Conservation (phyloP, 2,113 vertebrate species). For the Etheostoma cragini region DNA sequence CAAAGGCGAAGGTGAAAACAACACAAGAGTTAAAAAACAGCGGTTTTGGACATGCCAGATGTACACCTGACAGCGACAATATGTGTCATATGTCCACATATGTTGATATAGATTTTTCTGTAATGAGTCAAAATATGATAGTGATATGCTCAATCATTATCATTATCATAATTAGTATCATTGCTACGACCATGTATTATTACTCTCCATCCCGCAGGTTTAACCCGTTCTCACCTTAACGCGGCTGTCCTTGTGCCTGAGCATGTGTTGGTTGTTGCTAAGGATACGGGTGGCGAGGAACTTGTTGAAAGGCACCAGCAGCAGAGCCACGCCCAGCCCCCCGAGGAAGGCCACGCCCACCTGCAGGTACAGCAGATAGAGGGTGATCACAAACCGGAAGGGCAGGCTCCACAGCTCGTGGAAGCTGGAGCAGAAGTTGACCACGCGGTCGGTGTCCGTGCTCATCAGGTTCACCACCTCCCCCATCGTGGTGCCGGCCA, state of each 20-base stretch:
- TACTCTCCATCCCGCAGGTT: neutral
- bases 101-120: too few relatives aligned
- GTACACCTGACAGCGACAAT: too few relatives aligned
- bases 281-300: slow-evolving; percentile 90
- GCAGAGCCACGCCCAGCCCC: slow-evolving; percentile 88
- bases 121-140: too few relatives aligned
- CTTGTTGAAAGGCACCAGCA: slow-evolving; percentile 95
- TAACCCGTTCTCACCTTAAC: slow-evolving; percentile 88
- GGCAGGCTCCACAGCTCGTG: slow-evolving; percentile 96
- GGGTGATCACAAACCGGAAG: slow-evolving; percentile 87
- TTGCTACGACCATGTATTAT: neutral
- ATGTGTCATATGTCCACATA: too few relatives aligned
- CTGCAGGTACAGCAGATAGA: slow-evolving; percentile 93
- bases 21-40: too few relatives aligned
- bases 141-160: too few relatives aligned
- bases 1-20: too few relatives aligned
- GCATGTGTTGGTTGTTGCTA: slow-evolving; percentile 89
- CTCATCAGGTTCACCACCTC: slow-evolving; percentile 96
- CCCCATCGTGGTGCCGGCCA: slow-evolving; percentile 84
- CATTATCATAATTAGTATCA: neutral
- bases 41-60: too few relatives aligned
- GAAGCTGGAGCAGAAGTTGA: slow-evolving; percentile 93
- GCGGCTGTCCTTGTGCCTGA: slow-evolving; percentile 90
- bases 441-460: slow-evolving; percentile 88
- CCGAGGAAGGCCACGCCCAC: slow-evolving; percentile 92